Evolutionary conservation across 2,888 invertebrate species (phyloP).

Genomic region (Rosalia funebris): DNA sequence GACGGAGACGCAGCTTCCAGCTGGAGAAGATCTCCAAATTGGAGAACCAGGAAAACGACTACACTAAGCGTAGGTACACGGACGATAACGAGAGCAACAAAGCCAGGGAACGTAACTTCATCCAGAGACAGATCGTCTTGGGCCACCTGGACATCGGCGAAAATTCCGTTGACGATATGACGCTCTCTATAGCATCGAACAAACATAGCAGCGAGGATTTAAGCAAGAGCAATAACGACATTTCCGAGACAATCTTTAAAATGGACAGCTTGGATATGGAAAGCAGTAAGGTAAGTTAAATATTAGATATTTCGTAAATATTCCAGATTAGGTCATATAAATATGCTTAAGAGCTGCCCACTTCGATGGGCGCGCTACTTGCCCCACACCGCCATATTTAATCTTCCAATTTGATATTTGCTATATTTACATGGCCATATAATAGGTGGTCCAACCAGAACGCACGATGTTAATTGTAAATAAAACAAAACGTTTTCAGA

Average conservation of each 20-base stretch:
- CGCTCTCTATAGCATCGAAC: constrained; percentile 57
- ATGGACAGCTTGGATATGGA: constrained; percentile 73
- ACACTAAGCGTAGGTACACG: constrained; percentile 69
- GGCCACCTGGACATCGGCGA: constrained; percentile 63
- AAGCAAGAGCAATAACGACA: constrained; percentile 59
- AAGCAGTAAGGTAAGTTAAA: constrained; percentile 46
- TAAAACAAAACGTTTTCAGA: too few species aligned
- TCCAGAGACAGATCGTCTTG: constrained; percentile 61
- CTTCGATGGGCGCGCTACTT: too few species aligned
- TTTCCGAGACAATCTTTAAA: constrained; percentile 73
- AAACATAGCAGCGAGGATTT: constrained; percentile 58
- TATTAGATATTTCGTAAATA: too few species aligned
- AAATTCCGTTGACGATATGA: constrained; percentile 59
- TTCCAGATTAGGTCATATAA: too few species aligned
- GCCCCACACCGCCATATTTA: too few species aligned
- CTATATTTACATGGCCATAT: too few species aligned
- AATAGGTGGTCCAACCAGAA: too few species aligned
- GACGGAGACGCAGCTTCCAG: constrained; percentile 60
- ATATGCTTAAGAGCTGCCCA: too few species aligned
- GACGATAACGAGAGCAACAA: constrained; percentile 59
- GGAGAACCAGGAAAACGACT: constrained; percentile 77
- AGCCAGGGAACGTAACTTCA: constrained; percentile 59
- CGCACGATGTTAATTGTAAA: too few species aligned
- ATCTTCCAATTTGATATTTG: too few species aligned
- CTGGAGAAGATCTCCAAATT: constrained; percentile 52